A percentile compares a stretch with the other conserved stretches of the same genome.
These are phyloP conservation scores for Plutomurus gul DNA, from an alignment of 1,140 invertebrate species.

Conservation along the genomic window DNA sequence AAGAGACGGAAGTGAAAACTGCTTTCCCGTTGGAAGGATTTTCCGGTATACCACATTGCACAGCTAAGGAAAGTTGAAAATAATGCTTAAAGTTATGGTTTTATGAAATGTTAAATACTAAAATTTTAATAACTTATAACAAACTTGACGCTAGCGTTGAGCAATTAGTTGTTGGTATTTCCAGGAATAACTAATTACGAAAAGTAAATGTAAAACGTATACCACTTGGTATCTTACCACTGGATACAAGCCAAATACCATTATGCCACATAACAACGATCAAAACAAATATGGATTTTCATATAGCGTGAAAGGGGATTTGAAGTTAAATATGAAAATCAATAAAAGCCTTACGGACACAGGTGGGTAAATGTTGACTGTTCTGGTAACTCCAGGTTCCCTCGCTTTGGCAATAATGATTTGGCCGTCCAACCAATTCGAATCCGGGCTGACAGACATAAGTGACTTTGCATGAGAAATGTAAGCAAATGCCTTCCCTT, in stretches of 20 bases:
- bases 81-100: too few species aligned
- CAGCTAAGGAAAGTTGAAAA: constrained; percentile 42
- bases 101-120: too few species aligned
- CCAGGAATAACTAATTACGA: too few species aligned
- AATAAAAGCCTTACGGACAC: constrained; percentile 70
- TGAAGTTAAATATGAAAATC: too few species aligned
- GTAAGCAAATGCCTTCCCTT: constrained; percentile 88
- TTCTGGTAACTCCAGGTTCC: constrained; percentile 83
- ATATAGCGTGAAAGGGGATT: too few species aligned
- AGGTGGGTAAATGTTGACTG: constrained; percentile 84
- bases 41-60: constrained; percentile 64
- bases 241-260: too few species aligned
- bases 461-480: constrained; percentile 85
- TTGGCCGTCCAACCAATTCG: constrained; percentile 81
- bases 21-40: constrained; percentile 88
- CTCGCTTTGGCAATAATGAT: constrained; percentile 82
- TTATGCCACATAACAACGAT: not conserved
- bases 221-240: too few species aligned
- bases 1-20: constrained; percentile 87
- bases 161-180: too few species aligned
- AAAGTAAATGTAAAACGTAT: too few species aligned
- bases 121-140: not conserved
- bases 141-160: too few species aligned
- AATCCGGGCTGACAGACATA: constrained; percentile 93
- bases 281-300: too few species aligned